Conservation (phyloP, 2,113 vertebrate genomes). For the Crotalus helleri region DNA sequence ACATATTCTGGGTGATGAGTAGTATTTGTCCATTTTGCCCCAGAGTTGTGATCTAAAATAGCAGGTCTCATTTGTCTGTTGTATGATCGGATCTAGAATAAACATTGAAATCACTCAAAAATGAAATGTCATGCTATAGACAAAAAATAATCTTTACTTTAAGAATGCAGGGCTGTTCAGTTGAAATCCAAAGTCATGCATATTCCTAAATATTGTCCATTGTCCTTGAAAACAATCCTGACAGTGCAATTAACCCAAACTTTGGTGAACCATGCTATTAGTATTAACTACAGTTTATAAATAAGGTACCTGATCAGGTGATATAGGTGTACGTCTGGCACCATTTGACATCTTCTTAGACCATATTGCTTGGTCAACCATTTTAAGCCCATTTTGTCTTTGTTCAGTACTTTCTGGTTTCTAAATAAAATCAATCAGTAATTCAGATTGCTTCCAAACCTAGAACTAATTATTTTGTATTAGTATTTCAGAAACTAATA, state of each 20-base stretch:
- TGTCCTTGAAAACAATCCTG: not conserved
- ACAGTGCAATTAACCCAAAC: not conserved
- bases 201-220: not conserved
- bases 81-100: conserved; percentile 83
- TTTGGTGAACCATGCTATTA: not conserved
- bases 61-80: conserved; percentile 94
- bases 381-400: conserved; percentile 97
- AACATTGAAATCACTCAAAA: not conserved
- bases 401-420: conserved; percentile 95
- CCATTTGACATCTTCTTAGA: conserved; percentile 99
- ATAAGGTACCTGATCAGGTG: conserved; percentile 86
- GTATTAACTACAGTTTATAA: not conserved
- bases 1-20: conserved; percentile 86
- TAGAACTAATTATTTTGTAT: not conserved
- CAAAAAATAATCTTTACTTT: not conserved
- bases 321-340: conserved; percentile 88
- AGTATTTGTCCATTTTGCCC: conserved; percentile 93
- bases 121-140: not conserved
- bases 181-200: not conserved
- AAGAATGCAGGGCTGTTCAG: not conserved
- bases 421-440: conserved; percentile 58
- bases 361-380: conserved; percentile 99
- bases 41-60: conserved; percentile 87
- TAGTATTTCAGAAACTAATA: not conserved
- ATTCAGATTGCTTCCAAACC: not conserved